Base-by-base conservation (phyloP, 2,888 invertebrate species). In the Ceraclea dissimilis region DNA sequence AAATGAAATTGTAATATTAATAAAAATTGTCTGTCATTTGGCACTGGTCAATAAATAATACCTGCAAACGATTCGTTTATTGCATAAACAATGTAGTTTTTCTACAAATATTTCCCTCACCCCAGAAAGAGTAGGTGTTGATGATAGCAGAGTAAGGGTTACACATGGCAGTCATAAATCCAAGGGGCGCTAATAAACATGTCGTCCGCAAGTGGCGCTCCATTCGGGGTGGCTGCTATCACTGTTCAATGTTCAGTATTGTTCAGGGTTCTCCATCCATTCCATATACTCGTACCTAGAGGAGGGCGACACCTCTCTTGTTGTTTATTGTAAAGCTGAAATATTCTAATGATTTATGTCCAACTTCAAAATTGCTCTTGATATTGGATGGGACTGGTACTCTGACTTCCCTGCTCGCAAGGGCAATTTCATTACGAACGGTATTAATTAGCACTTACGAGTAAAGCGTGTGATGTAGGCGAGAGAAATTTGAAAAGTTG, bases 121-220 rank as follows among this genome's bases (percentile, higher is more conserved):
- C 26, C 26, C 10, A 4, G 4, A n/a, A 26, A 26, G 10, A 26
- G 26, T 26, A 26, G 13, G 16, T 13, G n/a, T 39, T 13, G 39
- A 39, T 13, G 39, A 39, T 39, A 39, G 39, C 2, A 39, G 39
- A 39, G 13, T 39, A 39, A 39, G 39, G 39, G 39, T 34, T 57
- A 52, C 62, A 59, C 58, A 57, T 59, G 62, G 56, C 51, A 51
- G 51, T 58, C 50, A 62, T 62, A 62, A 62, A 62, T 62, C 62
- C 60, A 39, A 57, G 52, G 56, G 60, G 34, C 52, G 58, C 62
- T 62, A 62, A 62, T 62, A 62, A 62, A 62, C 62, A 62, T 62
- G 62, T 62, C 62, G 54, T 58, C 50, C 56, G 54, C 62, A 62
- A 62, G 62, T 59, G 62, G 56, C 50, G 58, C 52, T 10, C 39